Base-by-base conservation (phyloP, 2,113 vertebrate genomes). In the Illadopsis cleaveri region DNA sequence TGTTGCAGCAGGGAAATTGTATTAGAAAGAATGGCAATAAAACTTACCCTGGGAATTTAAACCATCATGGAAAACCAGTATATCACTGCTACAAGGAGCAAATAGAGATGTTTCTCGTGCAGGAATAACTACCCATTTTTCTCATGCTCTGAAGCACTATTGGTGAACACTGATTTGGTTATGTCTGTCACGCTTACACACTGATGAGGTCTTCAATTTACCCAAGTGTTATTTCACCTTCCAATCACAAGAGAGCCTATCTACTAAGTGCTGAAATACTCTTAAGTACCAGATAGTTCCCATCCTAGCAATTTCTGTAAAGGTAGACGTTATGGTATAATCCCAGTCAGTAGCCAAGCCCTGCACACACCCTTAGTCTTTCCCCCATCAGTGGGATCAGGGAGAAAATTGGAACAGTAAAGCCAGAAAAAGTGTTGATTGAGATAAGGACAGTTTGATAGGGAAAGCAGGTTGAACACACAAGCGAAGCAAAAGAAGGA, bases 321-420 rank as follows among this genome's bases (percentile, higher is more conserved):
- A 78, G 4, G 2, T 61, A 53, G 12, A 12, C 57, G 30, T 57
- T 40, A n/a, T 6, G 25, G 10, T 35, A 50, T 57, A 35, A 50
- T 5, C 16, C 24, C 31, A 66, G 61, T 16, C 20, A 42, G 42
- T 12, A 35, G 24, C 24, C 51, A 66, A 65, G 16, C 12, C 30
- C 24, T 20, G 48, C 19, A 56, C 12, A n/a, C 30, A 30, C 1
- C 0, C 30, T n/a, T 1, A 0, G 3, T 84, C 19, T 47, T 12
- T 45, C 28, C 11, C 31, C 6, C 30, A 13, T 15, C 23, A 24
- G 42, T 10, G 5, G 24, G 10, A n/a, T 47, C n/a, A 40, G 12
- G 9, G 24, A n/a, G 30, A 48, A 56, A 75, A n/a, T 2, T 16
- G 10, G 12, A 48, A 65, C 6, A 6, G 7, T 38, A 48, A 48